A percentile compares a stretch with the other conserved stretches of the same genome.
Conservation (phyloP, 2,797 vertebrate genomes). For the Sandelia bainsii region DNA sequence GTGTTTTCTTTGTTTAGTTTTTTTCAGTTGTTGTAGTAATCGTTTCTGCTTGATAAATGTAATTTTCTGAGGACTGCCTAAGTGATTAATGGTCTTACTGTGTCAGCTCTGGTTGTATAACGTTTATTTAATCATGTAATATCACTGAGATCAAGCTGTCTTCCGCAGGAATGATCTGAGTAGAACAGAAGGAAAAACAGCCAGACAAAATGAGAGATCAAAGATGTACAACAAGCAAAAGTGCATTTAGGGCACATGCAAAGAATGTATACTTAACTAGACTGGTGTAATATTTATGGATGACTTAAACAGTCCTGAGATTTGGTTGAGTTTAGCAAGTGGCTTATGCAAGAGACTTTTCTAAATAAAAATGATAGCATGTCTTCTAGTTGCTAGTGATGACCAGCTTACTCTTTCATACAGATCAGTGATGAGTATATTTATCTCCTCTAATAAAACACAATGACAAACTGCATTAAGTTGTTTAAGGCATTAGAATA, state of each 20-base stretch:
- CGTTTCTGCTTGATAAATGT: neutral
- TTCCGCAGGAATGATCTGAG: neutral
- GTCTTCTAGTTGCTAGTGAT: neutral
- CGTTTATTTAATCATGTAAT: neutral
- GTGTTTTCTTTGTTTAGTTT: too few relatives aligned
- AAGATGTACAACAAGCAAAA: too few relatives aligned
- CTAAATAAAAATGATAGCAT: neutral
- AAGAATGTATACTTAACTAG: too few relatives aligned
- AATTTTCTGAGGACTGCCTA: neutral
- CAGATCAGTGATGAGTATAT: conserved; percentile 2
- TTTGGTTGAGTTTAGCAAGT: neutral
- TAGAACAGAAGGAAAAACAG: neutral
- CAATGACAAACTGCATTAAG: neutral
- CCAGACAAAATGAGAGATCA: neutral
- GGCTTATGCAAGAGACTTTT: neutral
- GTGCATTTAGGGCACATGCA: too few relatives aligned
- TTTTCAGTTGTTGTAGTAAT: too few relatives aligned
- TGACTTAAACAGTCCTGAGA: neutral
- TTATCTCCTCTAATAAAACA: conserved; percentile 24
- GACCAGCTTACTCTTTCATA: neutral
- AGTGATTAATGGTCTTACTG: neutral
- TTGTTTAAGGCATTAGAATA: conserved; percentile 1
- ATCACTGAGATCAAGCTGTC: neutral
- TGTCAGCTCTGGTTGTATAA: neutral
- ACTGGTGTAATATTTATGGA: too few relatives aligned